Percentiles rank a stretch among this genome's conserved stretches.
phyloP scores from a whole-genome alignment of 2,888 invertebrate genomes.

The Caenorhabditis macrosperma region DNA sequence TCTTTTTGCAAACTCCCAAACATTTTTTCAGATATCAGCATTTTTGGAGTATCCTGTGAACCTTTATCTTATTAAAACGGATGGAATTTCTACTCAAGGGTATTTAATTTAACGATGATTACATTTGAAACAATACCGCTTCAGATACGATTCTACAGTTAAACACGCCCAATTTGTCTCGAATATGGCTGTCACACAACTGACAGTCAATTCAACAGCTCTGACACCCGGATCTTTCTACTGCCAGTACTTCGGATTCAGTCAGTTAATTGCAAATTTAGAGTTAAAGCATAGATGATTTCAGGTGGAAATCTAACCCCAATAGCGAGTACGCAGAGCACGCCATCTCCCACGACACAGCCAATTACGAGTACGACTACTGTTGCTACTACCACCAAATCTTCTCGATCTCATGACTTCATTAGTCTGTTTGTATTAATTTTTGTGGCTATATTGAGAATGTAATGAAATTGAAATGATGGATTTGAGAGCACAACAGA shows the following conservation, averaged over 20 bases:
- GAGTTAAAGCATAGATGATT: background rate
- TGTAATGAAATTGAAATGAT: background rate
- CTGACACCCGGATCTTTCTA: slow-evolving; percentile 7
- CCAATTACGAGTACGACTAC: background rate
- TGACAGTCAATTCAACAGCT: background rate
- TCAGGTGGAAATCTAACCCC: background rate
- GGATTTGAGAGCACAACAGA: no score
- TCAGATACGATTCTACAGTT: background rate
- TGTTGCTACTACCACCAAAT: slow-evolving; percentile 15
- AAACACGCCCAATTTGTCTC: background rate
- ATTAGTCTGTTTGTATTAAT: background rate
- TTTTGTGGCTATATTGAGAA: no score
- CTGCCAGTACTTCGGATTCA: slow-evolving; percentile 17
- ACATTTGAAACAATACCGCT: background rate
- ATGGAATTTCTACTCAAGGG: background rate
- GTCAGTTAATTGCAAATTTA: background rate
- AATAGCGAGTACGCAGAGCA: no score
- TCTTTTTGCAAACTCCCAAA: no score
- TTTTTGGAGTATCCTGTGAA: background rate
- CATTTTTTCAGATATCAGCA: background rate
- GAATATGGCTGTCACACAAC: background rate
- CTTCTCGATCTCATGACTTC: background rate
- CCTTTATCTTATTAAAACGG: background rate
- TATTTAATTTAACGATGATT: background rate
- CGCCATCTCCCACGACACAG: background rate